Base-by-base conservation (phyloP, 2,797 vertebrate species). In the Argyrosomus regius region DNA sequence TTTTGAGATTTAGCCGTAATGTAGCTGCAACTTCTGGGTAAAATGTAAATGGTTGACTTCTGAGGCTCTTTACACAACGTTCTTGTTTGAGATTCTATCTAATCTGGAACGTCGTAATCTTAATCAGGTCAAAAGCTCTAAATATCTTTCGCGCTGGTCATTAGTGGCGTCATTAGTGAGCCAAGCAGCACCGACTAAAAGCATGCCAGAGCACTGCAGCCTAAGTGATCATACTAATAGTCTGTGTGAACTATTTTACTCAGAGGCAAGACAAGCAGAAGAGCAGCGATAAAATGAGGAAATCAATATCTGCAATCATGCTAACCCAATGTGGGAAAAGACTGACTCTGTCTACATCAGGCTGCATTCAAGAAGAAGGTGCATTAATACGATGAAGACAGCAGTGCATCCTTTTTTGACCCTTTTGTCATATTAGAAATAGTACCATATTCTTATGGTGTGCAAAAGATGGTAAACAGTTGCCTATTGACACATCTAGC, bases 81-180 rank as follows among this genome's bases (percentile, higher is more conserved):
- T 59, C 20, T 64, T 20, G 62, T 78, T 58, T 53, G 57, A 64
- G 58, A 45, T 57, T 39, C 35, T 39, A 2, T 39, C 35, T 39
- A 11, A 43, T 26, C 39, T 26, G 14, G 26, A 49, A 35, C 5
- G n/a, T 61, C 39, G 16, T 52, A 41, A 75, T 4, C 41, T 72
- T 68, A 89, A 90, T 86, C 69, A 84, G 89, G 88, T 63, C 87
- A 86, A 78, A 80, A 18, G 52, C 83, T 81, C 62, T 73, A 85
- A 88, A 92, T 89, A 87, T 54, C 56, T 24, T 22, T 35, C 63
- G 43, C 65, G 3, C 48, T 16, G 54, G 69, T n/a, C n/a, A n/a
- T n/a, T n/a, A n/a, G n/a, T n/a, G n/a, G n/a, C n/a, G 54, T 78
- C 68, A 78, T 84, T 77, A 72, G 52, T 45, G 67, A 84, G 72